phyloP scores from a whole-genome alignment of 2,113 vertebrate genomes.

The Mesoclemmys tuberculata region DNA sequence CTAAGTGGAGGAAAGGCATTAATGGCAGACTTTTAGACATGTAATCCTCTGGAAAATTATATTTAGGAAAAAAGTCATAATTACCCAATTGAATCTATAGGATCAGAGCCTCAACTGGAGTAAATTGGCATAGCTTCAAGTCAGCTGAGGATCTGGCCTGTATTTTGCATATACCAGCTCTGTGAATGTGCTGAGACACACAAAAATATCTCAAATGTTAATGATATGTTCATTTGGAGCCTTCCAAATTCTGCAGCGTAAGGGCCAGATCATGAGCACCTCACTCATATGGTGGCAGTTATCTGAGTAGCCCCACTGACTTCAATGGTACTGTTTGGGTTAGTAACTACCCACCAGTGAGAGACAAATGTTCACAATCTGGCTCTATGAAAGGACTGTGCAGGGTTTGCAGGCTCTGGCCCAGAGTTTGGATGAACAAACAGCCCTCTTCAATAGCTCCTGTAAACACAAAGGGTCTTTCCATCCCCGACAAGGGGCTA shows the following conservation, averaged over 20 bases:
- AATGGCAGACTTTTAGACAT: not conserved
- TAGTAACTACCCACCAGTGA: not conserved
- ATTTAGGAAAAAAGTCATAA: not conserved
- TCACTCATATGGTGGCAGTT: not conserved
- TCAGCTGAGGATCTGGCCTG: not conserved
- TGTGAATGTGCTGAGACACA: not conserved
- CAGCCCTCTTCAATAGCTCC: not conserved
- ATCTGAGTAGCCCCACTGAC: not conserved
- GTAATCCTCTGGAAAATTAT: not conserved
- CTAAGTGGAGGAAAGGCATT: not conserved
- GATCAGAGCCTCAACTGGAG: not conserved
- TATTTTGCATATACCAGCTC: not conserved
- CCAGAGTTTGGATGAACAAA: not conserved
- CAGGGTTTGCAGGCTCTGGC: not conserved
- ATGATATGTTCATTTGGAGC: not conserved
- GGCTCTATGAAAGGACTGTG: not conserved
- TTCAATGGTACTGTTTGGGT: not conserved
- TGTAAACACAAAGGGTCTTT: not conserved
- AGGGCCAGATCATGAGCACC: not conserved
- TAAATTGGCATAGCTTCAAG: not conserved
- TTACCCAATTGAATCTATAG: not conserved
- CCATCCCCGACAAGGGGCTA: not conserved
- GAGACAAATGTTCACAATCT: not conserved
- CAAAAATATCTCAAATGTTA: not conserved
- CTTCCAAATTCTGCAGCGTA: not conserved